These are phyloP conservation scores for Psammodynastes pulverulentus DNA, from an alignment of 2,113 vertebrate species.

Conservation along the genomic window DNA sequence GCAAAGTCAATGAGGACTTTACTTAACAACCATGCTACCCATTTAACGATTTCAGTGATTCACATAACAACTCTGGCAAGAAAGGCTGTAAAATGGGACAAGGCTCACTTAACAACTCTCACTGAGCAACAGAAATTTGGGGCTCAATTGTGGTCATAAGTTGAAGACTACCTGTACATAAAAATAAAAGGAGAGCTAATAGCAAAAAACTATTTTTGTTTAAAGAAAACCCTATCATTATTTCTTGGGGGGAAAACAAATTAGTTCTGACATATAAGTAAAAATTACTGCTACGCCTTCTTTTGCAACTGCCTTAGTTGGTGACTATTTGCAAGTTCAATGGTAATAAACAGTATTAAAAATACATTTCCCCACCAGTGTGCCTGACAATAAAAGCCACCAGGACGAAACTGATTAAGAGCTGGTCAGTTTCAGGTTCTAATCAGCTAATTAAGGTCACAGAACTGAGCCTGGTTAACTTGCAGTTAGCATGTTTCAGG, in stretches of 20 bases:
- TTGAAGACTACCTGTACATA: background rate
- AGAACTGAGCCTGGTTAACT: background rate
- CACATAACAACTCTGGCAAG: no score
- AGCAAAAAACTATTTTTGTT: background rate
- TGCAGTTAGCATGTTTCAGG: background rate
- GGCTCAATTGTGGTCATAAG: no score
- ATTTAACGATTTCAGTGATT: no score
- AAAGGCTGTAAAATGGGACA: no score
- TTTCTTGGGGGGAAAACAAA: background rate
- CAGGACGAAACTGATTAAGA: background rate
- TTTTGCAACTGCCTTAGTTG: background rate
- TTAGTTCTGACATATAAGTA: background rate
- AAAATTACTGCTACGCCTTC: background rate
- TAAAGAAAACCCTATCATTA: no score
- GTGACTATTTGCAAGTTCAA: background rate
- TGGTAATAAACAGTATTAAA: background rate
- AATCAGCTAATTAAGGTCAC: background rate
- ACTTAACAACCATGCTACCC: no score
- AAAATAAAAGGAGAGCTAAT: background rate
- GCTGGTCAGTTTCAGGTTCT: background rate
- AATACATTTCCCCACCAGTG: background rate
- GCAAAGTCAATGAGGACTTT: no score
- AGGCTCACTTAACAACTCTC: no score
- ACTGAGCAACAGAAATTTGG: no score
- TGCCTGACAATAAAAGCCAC: no score